Percentiles rank a stretch among this genome's conserved stretches.
Conservation (phyloP, 1,140 invertebrate species). For the Euwallacea fornicatus region DNA sequence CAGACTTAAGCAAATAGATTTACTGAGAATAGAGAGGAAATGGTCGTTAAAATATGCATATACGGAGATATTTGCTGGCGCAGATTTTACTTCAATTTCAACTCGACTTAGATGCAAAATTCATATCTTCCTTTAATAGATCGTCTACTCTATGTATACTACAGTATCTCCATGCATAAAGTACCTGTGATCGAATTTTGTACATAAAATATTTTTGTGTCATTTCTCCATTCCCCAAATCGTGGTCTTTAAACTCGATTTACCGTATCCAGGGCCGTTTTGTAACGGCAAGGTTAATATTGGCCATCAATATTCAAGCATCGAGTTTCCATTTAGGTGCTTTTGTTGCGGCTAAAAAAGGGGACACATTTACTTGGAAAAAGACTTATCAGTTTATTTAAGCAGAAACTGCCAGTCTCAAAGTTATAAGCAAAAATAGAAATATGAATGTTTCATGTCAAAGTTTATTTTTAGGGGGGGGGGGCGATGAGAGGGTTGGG, state of each 20-base stretch:
- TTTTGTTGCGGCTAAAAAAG: conserved; percentile 11
- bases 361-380: conserved; percentile 17
- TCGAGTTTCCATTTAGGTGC: conserved; percentile 2
- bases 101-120: too few species aligned
- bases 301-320: conserved; percentile 19
- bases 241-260: conserved; percentile 6
- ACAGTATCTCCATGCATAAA: too few species aligned
- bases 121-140: too few species aligned
- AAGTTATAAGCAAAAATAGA: neutral
- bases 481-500: too few species aligned
- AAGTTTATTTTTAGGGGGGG: too few species aligned
- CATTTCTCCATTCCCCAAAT: neutral
- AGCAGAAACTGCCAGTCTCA: neutral
- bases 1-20: conserved; percentile 20
- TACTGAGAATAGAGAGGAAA: conserved; percentile 11
- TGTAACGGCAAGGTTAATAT: conserved; percentile 8
- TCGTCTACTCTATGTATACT: too few species aligned
- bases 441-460: neutral
- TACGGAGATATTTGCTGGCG: neutral
- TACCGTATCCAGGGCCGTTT: neutral
- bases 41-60: conserved; percentile 18
- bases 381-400: conserved; percentile 20
- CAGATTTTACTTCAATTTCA: neutral
- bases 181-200: too few species aligned
- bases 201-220: neutral